A percentile compares a stretch with the other conserved stretches of the same genome.
phyloP scores from a whole-genome alignment of 2,888 invertebrate genomes.

The Netelia virgata region DNA sequence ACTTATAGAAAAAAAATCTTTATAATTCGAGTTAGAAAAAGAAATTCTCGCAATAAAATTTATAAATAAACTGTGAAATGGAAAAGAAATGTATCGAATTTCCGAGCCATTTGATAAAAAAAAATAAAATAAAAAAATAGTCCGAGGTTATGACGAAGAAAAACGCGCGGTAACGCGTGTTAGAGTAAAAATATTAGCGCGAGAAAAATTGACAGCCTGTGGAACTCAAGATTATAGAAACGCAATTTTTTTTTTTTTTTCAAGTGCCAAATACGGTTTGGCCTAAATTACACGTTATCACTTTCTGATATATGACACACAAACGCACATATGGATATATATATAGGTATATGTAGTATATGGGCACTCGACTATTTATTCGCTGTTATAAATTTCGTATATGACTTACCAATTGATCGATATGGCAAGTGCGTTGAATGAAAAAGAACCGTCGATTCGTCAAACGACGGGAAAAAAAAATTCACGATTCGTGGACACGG shows the following conservation, averaged over 20 bases:
- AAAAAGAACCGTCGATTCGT: conserved; percentile 14
- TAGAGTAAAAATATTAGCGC: not conserved
- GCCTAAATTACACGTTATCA: conserved; percentile 1
- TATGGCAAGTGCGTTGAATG: not conserved
- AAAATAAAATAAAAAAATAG: not conserved
- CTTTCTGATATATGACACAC: not conserved
- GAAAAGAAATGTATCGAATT: no score
- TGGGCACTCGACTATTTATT: conserved; percentile 19
- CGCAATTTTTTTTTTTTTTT: not conserved
- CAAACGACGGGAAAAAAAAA: conserved; percentile 20
- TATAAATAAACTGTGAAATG: no score
- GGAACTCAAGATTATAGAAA: not conserved
- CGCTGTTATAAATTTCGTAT: conserved; percentile 25
- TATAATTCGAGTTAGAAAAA: no score
- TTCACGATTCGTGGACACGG: conserved; percentile 25
- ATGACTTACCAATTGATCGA: conserved; percentile 62
- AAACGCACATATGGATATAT: not conserved
- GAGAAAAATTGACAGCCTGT: not conserved
- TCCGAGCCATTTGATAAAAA: no score
- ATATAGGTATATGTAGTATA: not conserved
- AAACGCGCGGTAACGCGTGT: not conserved
- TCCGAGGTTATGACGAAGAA: not conserved
- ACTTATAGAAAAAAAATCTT: no score
- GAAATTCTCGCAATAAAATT: no score
- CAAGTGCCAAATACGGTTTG: no score